phyloP scores from a whole-genome alignment of 2,888 invertebrate genomes.

The Euphydryas editha region DNA sequence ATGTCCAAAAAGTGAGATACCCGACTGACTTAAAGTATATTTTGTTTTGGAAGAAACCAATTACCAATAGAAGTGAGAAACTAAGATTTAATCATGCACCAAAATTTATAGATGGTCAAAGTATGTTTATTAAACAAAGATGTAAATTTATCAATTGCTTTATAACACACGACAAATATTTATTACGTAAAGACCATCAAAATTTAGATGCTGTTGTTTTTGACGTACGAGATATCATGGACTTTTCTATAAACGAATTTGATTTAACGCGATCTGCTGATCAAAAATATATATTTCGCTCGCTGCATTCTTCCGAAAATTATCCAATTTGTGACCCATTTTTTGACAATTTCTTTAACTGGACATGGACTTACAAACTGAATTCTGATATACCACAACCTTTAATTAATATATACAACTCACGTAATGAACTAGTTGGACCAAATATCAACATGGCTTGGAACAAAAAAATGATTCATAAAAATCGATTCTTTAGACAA shows the following conservation, averaged over 20 bases:
- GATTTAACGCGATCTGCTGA: conserved; percentile 55
- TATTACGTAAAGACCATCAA: conserved; percentile 51
- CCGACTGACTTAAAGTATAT: conserved; percentile 71
- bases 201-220: conserved; percentile 70
- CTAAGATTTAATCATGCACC: conserved; percentile 32
- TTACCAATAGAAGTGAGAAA: conserved; percentile 38
- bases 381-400: conserved; percentile 68
- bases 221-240: conserved; percentile 55
- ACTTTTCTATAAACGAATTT: conserved; percentile 47
- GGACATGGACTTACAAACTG: conserved; percentile 75
- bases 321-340: conserved; percentile 60
- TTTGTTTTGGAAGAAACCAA: conserved; percentile 61
- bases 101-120: conserved; percentile 56
- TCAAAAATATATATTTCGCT: conserved; percentile 69
- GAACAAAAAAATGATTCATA: conserved; percentile 55
- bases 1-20: conserved; percentile 46
- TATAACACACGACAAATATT: conserved; percentile 61
- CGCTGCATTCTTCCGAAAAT: conserved; percentile 60
- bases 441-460: conserved; percentile 57
- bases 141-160: conserved; percentile 70
- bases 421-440: conserved; percentile 56
- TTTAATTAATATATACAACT: conserved; percentile 58
- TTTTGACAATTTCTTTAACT: conserved; percentile 71
- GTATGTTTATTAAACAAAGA: conserved; percentile 62
- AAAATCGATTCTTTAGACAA: conserved; percentile 43